Conservation (phyloP, 2,797 vertebrate species). For the Cygnus olor region DNA sequence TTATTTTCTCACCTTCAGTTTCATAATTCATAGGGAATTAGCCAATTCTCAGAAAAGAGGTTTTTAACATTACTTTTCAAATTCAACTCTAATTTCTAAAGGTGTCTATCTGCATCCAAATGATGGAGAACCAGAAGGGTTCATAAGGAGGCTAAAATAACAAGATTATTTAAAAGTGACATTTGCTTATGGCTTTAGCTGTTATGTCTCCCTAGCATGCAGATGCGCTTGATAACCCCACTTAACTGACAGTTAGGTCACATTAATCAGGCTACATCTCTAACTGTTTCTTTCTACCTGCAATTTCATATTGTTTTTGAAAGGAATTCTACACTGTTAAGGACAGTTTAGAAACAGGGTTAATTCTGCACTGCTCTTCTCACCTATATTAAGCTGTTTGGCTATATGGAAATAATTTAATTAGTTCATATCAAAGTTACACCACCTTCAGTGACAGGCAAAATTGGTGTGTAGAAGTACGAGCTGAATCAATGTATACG, state of each 20-base stretch:
- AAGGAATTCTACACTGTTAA: neutral
- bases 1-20: neutral
- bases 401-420: slow-evolving; percentile 46
- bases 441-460: slow-evolving; percentile 1
- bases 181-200: neutral
- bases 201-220: neutral
- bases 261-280: neutral
- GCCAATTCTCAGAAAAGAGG: neutral
- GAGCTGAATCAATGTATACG: slow-evolving; percentile 44
- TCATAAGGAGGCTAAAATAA: slow-evolving; percentile 10
- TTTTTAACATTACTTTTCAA: neutral
- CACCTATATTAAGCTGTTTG: slow-evolving; percentile 21
- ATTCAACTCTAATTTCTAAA: neutral
- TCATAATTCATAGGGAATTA: neutral
- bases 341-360: neutral
- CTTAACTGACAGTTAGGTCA: neutral
- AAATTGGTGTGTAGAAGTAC: slow-evolving; percentile 43
- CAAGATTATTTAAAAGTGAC: neutral
- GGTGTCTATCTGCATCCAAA: neutral
- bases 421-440: slow-evolving; percentile 61
- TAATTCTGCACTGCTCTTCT: neutral
- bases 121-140: neutral
- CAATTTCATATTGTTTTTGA: neutral
- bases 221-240: neutral
- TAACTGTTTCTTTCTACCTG: slow-evolving; percentile 12